These are phyloP conservation scores for Lottia scabra DNA, from an alignment of 2,888 invertebrate genomes.

Conservation along the genomic window DNA sequence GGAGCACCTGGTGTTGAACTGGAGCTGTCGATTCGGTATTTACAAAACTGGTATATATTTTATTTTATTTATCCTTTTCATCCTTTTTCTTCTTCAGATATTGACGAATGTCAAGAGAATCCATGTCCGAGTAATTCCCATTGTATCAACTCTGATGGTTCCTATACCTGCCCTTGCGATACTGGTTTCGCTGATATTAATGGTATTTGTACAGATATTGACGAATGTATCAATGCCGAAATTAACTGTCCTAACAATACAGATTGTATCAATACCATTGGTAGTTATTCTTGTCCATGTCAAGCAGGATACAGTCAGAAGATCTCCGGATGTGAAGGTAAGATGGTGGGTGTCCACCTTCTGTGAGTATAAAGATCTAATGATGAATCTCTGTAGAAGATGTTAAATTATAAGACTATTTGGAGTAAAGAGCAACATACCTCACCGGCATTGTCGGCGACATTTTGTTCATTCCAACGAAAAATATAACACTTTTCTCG, in stretches of 20 bases:
- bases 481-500: too few relatives aligned
- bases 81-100: too few relatives aligned
- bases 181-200: conserved; percentile 2
- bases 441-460: too few relatives aligned
- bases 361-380: too few relatives aligned
- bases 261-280: conserved; percentile 20
- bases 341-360: neutral
- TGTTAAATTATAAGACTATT: too few relatives aligned
- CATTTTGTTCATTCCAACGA: too few relatives aligned
- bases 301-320: neutral
- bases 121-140: conserved; percentile 5
- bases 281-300: conserved; percentile 23
- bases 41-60: too few relatives aligned
- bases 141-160: conserved; percentile 20
- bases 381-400: too few relatives aligned
- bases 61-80: too few relatives aligned
- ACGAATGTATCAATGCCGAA: conserved; percentile 22
- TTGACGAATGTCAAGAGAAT: conserved; percentile 14
- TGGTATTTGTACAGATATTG: conserved; percentile 21
- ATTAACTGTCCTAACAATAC: conserved; percentile 13
- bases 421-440: too few relatives aligned
- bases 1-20: too few relatives aligned
- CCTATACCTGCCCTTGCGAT: conserved; percentile 12
- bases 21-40: too few relatives aligned
- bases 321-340: conserved; percentile 14